These are phyloP conservation scores for Hydra vulgaris DNA, from an alignment of 30 jellyfish, hydroid and myxozoan genomes.

Conservation along the genomic window DNA sequence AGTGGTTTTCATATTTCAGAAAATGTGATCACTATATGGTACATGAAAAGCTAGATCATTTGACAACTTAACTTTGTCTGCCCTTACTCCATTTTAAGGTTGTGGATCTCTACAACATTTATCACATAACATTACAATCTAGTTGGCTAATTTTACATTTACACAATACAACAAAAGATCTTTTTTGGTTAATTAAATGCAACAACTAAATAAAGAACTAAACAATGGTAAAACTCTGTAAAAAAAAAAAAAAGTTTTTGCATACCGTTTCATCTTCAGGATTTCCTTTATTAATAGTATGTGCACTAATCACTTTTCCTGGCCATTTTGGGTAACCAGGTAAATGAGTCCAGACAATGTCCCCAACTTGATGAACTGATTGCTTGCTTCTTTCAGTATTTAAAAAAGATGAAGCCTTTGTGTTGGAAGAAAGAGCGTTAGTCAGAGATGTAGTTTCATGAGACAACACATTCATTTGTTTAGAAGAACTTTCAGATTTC, in stretches of 20 bases:
- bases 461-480: not conserved
- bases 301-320: constrained; percentile 10
- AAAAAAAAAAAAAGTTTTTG: not conserved
- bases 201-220: not conserved
- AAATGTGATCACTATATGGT: too few species aligned
- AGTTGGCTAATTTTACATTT: too few species aligned
- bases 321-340: constrained; percentile 36
- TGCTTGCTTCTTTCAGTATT: not conserved
- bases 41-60: too few species aligned
- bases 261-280: constrained; percentile 7
- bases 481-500: too few species aligned
- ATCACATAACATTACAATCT: too few species aligned
- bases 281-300: not conserved
- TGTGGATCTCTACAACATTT: too few species aligned
- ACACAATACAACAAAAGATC: not conserved
- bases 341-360: constrained; percentile 24
- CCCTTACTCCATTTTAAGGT: too few species aligned
- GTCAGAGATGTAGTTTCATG: not conserved
- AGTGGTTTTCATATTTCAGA: too few species aligned
- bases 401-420: not conserved
- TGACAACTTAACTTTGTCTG: too few species aligned
- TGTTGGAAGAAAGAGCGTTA: not conserved
- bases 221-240: not conserved
- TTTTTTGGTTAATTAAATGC: not conserved
- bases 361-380: constrained; percentile 4